Evolutionary conservation across 2,888 invertebrate species (phyloP).

Genomic region (Dryocosmus kuriphilus): DNA sequence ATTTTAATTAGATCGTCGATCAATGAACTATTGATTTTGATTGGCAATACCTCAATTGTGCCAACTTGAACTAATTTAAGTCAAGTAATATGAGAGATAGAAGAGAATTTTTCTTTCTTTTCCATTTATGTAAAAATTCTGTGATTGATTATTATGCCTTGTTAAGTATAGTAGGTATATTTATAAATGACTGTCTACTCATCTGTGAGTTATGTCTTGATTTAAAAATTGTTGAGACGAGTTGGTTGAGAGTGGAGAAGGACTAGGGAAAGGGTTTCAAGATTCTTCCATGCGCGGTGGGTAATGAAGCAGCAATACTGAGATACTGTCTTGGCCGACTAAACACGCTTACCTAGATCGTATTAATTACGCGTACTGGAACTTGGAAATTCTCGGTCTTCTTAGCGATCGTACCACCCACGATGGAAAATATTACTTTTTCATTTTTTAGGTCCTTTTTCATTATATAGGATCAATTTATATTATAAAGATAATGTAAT

Average conservation of each 20-base stretch:
- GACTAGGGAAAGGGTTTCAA: background rate
- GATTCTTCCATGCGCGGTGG: constrained; percentile 47
- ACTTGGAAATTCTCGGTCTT: constrained; percentile 49
- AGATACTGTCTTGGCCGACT: constrained; percentile 34
- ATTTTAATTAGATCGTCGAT: background rate
- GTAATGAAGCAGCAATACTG: constrained; percentile 65
- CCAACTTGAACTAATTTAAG: no score
- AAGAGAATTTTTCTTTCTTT: no score
- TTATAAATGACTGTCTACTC: no score
- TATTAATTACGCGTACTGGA: constrained; percentile 71
- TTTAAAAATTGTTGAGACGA: background rate
- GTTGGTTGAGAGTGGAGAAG: background rate
- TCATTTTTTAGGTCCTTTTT: background rate
- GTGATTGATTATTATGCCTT: no score
- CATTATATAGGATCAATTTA: background rate
- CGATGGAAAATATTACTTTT: constrained; percentile 36
- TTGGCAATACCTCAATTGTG: background rate
- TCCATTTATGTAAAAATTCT: no score
- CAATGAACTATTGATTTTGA: background rate
- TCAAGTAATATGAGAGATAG: no score
- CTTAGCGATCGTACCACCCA: constrained; percentile 57
- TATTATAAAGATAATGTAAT: background rate
- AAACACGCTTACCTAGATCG: constrained; percentile 58
- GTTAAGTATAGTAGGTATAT: no score
- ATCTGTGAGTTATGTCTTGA: background rate